These are phyloP conservation scores for Carlito syrichta DNA, from an alignment of 2,113 vertebrate species.

Conservation along the genomic window DNA sequence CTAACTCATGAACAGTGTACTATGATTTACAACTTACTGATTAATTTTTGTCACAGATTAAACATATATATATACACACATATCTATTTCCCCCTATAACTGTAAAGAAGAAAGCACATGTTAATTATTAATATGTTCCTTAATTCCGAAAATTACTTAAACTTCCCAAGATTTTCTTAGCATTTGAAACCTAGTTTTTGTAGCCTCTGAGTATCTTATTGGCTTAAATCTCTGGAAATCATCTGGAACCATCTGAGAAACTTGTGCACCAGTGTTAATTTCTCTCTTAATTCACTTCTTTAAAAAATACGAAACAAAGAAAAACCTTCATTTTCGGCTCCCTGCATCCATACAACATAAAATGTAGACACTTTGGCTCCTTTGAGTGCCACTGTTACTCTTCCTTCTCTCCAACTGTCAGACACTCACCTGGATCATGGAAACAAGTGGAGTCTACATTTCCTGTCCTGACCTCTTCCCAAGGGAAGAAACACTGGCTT, in stretches of 20 bases:
- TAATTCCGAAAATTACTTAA: conserved; percentile 28
- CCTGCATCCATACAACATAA: neutral
- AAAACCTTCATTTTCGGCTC: neutral
- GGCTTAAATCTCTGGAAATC: neutral
- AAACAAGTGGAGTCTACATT: neutral
- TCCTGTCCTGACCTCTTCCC: neutral
- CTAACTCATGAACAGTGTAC: neutral
- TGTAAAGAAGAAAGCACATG: neutral
- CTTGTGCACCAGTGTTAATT: neutral
- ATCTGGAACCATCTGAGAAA: neutral
- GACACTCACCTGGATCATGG: neutral
- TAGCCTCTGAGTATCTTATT: neutral
- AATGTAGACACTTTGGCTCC: neutral
- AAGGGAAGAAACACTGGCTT: neutral
- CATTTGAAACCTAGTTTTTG: neutral
- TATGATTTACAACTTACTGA: neutral
- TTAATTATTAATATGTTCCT: neutral
- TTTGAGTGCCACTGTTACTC: rapidly evolving
- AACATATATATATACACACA: neutral
- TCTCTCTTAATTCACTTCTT: neutral
- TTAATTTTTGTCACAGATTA: neutral
- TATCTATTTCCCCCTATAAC: neutral
- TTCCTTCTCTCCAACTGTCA: too few species aligned
- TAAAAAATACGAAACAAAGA: neutral
- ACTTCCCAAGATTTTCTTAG: neutral